Conservation (phyloP, 2,888 invertebrate species). For the Ormia ochracea region DNA sequence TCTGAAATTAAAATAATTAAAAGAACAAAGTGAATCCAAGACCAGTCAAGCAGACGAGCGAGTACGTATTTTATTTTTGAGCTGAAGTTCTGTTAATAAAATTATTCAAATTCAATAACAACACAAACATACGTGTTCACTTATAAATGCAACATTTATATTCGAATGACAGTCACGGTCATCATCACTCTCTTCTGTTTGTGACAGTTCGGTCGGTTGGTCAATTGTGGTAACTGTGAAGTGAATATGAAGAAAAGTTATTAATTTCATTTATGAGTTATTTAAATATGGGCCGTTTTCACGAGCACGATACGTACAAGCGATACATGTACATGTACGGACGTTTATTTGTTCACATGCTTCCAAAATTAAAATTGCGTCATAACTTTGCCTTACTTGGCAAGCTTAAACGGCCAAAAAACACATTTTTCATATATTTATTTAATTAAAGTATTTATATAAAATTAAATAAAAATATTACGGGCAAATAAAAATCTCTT, state of each 20-base stretch:
- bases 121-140: no score
- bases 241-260: conserved; percentile 10
- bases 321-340: no score
- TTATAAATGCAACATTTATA: background rate
- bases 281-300: background rate
- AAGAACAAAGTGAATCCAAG: background rate
- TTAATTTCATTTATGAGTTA: conserved; percentile 10
- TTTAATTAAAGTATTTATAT: background rate
- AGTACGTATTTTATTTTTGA: background rate
- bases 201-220: background rate
- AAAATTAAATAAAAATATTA: no score
- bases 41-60: background rate
- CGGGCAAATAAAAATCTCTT: no score
- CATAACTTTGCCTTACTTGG: conserved; percentile 2
- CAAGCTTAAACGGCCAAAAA: background rate
- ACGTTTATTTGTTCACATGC: background rate
- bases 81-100: background rate
- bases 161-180: background rate
- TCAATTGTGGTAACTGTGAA: background rate
- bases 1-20: background rate
- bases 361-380: conserved; percentile 17
- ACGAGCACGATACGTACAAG: background rate
- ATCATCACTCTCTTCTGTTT: background rate
- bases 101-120: background rate
- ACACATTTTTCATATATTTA: background rate